Percentiles rank a stretch among this genome's conserved stretches.
These are phyloP conservation scores for Limnephilus auricula DNA, from an alignment of 2,888 invertebrate species.

Conservation along the genomic window DNA sequence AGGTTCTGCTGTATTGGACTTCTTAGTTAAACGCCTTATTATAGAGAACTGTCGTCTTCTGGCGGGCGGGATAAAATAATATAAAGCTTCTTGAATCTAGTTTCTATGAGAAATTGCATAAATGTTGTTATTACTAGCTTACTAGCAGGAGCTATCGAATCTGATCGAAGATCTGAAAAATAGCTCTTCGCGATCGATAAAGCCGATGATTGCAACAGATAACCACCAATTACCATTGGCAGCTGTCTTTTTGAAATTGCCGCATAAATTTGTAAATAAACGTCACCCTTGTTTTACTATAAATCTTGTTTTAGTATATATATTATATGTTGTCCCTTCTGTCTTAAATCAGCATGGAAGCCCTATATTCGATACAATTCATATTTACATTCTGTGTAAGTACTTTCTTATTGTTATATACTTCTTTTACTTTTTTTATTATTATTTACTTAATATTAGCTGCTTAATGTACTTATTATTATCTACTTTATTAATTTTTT, in stretches of 20 bases:
- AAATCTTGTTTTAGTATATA: neutral
- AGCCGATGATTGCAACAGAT: neutral
- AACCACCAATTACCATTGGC: neutral
- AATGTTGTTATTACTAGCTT: conserved; percentile 13
- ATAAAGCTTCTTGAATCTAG: neutral
- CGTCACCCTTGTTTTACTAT: neutral
- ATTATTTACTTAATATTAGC: too few species aligned
- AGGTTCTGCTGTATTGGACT: neutral
- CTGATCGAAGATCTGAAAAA: neutral
- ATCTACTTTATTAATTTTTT: too few species aligned
- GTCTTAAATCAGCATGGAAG: too few species aligned
- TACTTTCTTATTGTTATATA: too few species aligned
- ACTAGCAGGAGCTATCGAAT: neutral
- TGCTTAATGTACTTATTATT: too few species aligned
- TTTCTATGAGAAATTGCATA: neutral
- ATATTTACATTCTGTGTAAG: too few species aligned
- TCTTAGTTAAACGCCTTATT: neutral
- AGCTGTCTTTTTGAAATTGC: neutral
- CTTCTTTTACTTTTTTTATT: too few species aligned
- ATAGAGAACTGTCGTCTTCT: neutral
- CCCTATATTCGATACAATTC: too few species aligned
- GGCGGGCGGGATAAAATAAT: neutral
- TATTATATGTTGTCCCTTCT: too few species aligned
- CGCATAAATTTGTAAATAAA: neutral
- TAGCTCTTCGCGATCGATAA: neutral